Base-by-base conservation (phyloP, 53 echinoderm and acorn worm species). In the Hippasteria phrygiana region DNA sequence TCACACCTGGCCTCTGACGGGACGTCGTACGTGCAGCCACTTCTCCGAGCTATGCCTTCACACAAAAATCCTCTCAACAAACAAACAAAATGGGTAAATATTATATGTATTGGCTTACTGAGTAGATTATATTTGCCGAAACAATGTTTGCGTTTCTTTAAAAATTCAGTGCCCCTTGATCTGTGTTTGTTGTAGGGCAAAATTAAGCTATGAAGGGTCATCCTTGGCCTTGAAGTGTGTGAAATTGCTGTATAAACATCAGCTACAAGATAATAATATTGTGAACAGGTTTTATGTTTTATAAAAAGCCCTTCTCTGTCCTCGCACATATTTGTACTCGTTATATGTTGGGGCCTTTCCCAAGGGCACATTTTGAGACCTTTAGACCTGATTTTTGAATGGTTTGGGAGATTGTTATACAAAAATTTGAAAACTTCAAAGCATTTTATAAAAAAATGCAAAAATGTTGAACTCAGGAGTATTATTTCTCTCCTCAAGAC, bases 141-240 rank as follows among this genome's bases (percentile, higher is more conserved):
- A 67, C 67, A 33, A 67, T 67, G 27, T 67, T 67, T 67, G 67
- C 67, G 12, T 9, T 67, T 17, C 14, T 16, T 9, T 2, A 35
- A 13, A 11, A 35, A 18, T 13, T 26, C 34, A 67, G 34, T 59
- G 4, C 22, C 22, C 59, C 59, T 24, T 12, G 67, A 33, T 18
- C 37, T 33, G 37, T 67, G 27, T 67, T 67, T 33, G 4, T 67
- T 67, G 32, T 67, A 67, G 67, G 67, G 67, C 67, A 67, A 12
- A 16, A 31, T 59, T 7, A 37, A 17, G 34, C 34, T 67, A 18
- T 67, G 7, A 37, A 67, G 67, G 37, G 67, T 67, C 10, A 37
- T 37, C 27, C 36, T 67, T 14, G 9, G 34, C 14, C 10, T 2
- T 18, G 14, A 67, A 67, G 12, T 67, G 35, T 67, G 34, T 64